Base-by-base conservation (phyloP, 1,140 invertebrate species). In the Panagrolaimus sp. region DNA sequence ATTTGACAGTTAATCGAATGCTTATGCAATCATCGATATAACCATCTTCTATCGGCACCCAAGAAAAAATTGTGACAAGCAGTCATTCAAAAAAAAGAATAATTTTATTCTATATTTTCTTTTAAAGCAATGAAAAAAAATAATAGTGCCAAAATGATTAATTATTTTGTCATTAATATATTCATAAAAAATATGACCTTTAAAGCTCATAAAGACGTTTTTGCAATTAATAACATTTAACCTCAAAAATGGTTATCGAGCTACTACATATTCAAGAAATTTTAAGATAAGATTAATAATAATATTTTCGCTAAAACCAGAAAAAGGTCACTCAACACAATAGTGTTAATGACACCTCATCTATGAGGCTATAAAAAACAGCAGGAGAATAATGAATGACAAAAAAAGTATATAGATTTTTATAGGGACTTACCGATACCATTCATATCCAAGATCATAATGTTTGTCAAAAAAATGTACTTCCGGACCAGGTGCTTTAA, bases 401-500 rank as follows among this genome's bases (percentile, higher is more conserved):
- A 63, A 31, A 23, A 63, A 63, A 63, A 42, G 16, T n/a, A 63
- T 14, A 63, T n/a, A n/a, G n/a, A n/a, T n/a, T n/a, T n/a, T n/a
- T n/a, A 20, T 63, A 43, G 27, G 38, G 11, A 67, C 74, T 69
- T n/a, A 84, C 88, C 91, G 89, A 84, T 93, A 93, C 92, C 92
- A 94, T 78, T 91, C 88, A 62, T 92, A 88, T 9, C 92, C 91
- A 73, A 89, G 89, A 63, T 89, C 85, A 82, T 92, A 94, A 45
- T 84, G 75, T 45, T 84, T 80, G 83, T 93, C 91, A 81, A 93
- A 93, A 83, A 92, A 93, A 83, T 93, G 91, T 4, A 92, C 88
- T 84, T 93, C 91, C 1, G 89, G 90, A 11, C 91, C 90, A 43
- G 91, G 90, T 1, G 91, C 91, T 62, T 90, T 84, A 5, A 93